A percentile compares a stretch with the other conserved stretches of the same genome.
phyloP scores from a whole-genome alignment of 2,113 vertebrate genomes.

The Rhadina sibilatrix region DNA sequence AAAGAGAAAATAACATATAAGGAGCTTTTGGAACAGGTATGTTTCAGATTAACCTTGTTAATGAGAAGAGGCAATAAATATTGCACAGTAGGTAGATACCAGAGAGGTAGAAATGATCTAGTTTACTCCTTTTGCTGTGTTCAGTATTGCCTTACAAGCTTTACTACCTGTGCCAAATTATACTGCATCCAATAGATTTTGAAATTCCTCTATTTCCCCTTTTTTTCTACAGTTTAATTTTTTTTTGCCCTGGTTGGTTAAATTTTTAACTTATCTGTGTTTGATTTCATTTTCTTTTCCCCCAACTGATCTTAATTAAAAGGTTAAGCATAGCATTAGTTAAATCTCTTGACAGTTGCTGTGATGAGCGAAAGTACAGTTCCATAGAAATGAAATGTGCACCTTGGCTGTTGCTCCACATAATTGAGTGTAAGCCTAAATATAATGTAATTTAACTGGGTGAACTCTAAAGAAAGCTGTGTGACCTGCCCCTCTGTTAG shows the following conservation, averaged over 20 bases:
- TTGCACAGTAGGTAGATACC: not conserved
- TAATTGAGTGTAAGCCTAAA: not conserved
- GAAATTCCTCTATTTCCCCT: not conserved
- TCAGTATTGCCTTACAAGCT: not conserved
- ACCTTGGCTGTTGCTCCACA: not conserved
- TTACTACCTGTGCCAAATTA: not conserved
- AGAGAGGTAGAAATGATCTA: not conserved
- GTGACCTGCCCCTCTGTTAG: accelerated
- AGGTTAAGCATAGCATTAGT: not conserved
- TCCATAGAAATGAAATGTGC: not conserved
- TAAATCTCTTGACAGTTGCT: not conserved
- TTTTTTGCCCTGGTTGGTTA: not conserved
- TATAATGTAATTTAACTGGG: not conserved
- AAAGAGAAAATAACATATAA: conserved; percentile 86
- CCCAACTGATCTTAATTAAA: not conserved
- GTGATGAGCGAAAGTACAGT: not conserved
- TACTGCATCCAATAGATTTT: not conserved
- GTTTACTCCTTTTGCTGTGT: not conserved
- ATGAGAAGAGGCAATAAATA: not conserved
- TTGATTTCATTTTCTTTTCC: not conserved
- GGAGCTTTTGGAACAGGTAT: conserved; percentile 87
- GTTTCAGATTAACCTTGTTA: not conserved
- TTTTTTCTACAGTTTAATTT: not conserved
- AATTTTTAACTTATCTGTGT: not conserved
- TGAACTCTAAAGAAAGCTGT: not conserved